Evolutionary conservation across 2,888 invertebrate species (phyloP), one percentile per base, ranked within the genome.

Genomic region (Teinopalpus imperialis): DNA sequence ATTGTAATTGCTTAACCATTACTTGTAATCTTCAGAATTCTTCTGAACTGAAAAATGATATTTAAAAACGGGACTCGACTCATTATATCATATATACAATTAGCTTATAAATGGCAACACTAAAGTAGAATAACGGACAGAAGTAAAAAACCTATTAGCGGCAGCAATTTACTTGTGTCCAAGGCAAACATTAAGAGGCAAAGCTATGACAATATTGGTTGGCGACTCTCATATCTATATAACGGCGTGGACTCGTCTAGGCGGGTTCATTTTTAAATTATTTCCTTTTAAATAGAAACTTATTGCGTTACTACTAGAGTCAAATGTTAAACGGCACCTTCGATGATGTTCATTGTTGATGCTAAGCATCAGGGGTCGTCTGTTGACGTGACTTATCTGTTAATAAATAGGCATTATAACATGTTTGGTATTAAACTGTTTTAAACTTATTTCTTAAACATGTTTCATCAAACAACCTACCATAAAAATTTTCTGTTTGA

Each of bases 241-340:
- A 86, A 86, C 86, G 85, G 85, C 59, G 54, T 57, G 76, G 63
- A 66, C 82, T 74, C 74, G 77, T 81, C 83, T 74, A 68, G 71
- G 57, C 64, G 55, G 43, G 52, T 39, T 41, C 51, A 43, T 53
- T 50, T 54, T 56, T 18, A 39, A 30, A 45, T 39, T 32, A 20
- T 24, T 7, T 12, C 41, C 39, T 26, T 53, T 52, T 7, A 67
- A 66, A 57, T 51, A 16, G 16, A 56, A 55, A 34, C 59, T 55
- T 72, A 59, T 31, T 0, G 0, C 0, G 0, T 6, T 46, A 16
- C 0, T 0, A 3, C 43, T 65, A 78, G 51, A 69, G 73, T 69
- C 48, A 29, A 56, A 37, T 61, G 63, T 71, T 10, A 30, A 40
- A 44, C 31, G 27, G 1, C 6, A n/a, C 9, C 16, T 9, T 35